phyloP scores from a whole-genome alignment of 2,113 vertebrate species.

The Zootoca vivipara region DNA sequence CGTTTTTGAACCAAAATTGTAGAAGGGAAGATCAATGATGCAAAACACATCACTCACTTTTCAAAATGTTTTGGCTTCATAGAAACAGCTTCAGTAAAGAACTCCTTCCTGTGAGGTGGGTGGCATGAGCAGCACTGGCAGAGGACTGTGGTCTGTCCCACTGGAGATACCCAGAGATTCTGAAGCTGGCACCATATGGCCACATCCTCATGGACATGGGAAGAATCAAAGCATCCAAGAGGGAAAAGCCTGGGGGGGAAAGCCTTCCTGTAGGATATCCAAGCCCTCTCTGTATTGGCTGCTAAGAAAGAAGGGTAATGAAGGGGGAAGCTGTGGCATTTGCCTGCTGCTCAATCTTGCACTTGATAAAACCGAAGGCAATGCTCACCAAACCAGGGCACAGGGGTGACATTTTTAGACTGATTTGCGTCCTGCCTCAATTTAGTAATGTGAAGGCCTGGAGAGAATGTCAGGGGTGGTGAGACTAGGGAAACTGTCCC shows the following conservation, averaged over 20 bases:
- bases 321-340: neutral
- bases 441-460: too few species aligned
- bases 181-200: neutral
- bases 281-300: neutral
- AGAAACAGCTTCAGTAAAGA: neutral
- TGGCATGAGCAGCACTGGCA: neutral
- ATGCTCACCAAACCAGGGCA: neutral
- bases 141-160: neutral
- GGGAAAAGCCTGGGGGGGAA: neutral
- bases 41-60: neutral
- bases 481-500: too few species aligned
- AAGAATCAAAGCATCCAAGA: neutral
- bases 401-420: neutral
- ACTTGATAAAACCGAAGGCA: neutral
- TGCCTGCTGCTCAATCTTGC: neutral
- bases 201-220: neutral
- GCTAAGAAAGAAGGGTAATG: neutral
- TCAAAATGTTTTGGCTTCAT: neutral
- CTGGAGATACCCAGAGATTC: neutral
- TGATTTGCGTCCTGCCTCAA: neutral
- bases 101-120: too few species aligned
- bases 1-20: neutral
- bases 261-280: neutral
- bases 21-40: neutral
- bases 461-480: too few species aligned